phyloP scores from a whole-genome alignment of 2,113 vertebrate genomes.

The Coturnix japonica region DNA sequence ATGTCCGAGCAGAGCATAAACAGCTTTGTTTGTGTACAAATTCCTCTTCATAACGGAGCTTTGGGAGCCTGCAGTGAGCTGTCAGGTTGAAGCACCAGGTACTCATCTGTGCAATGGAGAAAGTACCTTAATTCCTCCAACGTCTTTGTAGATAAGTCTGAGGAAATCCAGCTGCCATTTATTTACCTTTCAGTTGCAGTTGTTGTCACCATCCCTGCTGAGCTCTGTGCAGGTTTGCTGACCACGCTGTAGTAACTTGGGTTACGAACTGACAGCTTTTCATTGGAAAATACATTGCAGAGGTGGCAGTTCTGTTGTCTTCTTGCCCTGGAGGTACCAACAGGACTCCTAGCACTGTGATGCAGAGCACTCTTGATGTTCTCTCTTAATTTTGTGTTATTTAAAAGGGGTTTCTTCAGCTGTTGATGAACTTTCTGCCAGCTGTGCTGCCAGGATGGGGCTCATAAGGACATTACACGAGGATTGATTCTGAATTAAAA shows the following conservation, averaged over 20 bases:
- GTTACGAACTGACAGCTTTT: neutral
- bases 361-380: too few species aligned
- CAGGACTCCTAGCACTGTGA: neutral
- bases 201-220: neutral
- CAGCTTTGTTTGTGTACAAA: neutral
- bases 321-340: neutral
- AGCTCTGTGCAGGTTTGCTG: neutral
- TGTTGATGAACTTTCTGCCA: neutral
- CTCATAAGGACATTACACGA: fast-evolving
- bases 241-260: too few species aligned
- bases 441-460: neutral
- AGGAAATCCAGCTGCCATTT: neutral
- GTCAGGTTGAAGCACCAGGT: neutral
- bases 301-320: neutral
- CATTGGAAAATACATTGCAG: fast-evolving
- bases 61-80: neutral
- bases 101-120: neutral
- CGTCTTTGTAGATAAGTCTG: neutral
- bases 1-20: neutral
- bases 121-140: neutral
- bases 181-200: too few species aligned
- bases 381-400: neutral
- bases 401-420: neutral
- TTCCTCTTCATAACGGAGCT: neutral
- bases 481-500: neutral